Percentiles rank a stretch among this genome's conserved stretches.
These are phyloP conservation scores for Battus philenor DNA, from an alignment of 1,140 invertebrate species.

Conservation along the genomic window DNA sequence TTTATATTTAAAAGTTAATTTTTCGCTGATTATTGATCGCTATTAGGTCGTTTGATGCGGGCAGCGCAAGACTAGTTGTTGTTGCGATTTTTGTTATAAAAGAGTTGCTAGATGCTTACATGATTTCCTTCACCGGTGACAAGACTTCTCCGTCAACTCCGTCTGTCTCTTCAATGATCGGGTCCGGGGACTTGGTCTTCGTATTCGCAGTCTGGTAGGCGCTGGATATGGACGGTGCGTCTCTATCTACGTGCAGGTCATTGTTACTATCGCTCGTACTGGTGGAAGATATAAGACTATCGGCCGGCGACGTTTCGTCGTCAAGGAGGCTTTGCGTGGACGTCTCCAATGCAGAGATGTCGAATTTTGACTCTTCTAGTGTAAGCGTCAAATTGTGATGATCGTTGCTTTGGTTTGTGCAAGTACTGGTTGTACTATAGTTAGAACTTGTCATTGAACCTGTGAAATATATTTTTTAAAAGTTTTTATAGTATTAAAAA, in stretches of 20 bases:
- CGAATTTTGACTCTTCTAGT: slow-evolving; percentile 85
- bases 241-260: slow-evolving; percentile 69
- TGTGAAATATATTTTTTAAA: too few species aligned
- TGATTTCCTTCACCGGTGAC: slow-evolving; percentile 43
- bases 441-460: slow-evolving; percentile 73
- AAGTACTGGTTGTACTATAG: slow-evolving; percentile 67
- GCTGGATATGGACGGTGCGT: slow-evolving; percentile 61
- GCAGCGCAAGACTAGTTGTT: too few species aligned
- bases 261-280: slow-evolving; percentile 80
- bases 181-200: slow-evolving; percentile 56
- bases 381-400: slow-evolving; percentile 60
- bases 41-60: background rate
- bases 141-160: slow-evolving; percentile 57
- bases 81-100: slow-evolving; percentile 3
- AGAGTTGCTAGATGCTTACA: slow-evolving; percentile 28
- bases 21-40: background rate
- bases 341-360: slow-evolving; percentile 82
- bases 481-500: too few species aligned
- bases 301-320: slow-evolving; percentile 88
- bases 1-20: too few species aligned
- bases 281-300: slow-evolving; percentile 84
- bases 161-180: slow-evolving; percentile 53
- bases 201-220: slow-evolving; percentile 73
- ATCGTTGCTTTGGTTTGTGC: slow-evolving; percentile 65
- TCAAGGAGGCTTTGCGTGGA: slow-evolving; percentile 81